Evolutionary conservation across 2,797 vertebrate genomes (phyloP).

Genomic region (Scarus forsteni): DNA sequence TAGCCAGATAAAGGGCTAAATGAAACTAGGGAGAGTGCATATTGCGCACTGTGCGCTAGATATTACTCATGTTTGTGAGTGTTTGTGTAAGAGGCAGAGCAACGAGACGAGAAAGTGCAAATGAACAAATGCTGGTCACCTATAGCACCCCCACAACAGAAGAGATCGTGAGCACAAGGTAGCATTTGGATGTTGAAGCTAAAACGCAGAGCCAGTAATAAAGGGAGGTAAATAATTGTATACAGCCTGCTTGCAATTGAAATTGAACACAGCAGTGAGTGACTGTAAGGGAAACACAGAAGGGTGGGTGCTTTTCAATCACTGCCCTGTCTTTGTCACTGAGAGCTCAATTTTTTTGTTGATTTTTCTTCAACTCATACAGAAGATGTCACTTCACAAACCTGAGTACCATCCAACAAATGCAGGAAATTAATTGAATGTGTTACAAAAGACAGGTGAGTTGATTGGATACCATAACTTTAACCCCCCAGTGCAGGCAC

Average conservation of each 20-base stretch:
- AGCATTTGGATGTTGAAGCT: slow-evolving; percentile 42
- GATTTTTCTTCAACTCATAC: neutral
- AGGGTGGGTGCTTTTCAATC: slow-evolving; percentile 34
- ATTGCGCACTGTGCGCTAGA: slow-evolving; percentile 44
- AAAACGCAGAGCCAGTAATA: slow-evolving; percentile 58
- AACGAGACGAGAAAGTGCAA: slow-evolving; percentile 60
- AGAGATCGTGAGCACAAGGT: slow-evolving; percentile 47
- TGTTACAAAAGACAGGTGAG: slow-evolving; percentile 12
- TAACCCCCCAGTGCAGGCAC: slow-evolving; percentile 41
- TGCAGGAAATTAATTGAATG: neutral
- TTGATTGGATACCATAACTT: slow-evolving; percentile 54
- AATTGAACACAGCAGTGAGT: slow-evolving; percentile 49
- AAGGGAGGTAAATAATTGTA: slow-evolving; percentile 38
- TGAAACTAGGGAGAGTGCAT: slow-evolving; percentile 67
- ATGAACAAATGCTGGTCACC: slow-evolving; percentile 71
- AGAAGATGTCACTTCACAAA: neutral
- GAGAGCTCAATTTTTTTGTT: too few species aligned
- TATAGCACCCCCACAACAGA: slow-evolving; percentile 65
- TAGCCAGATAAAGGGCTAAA: slow-evolving; percentile 72
- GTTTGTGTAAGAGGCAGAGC: slow-evolving; percentile 59
- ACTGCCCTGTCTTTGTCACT: slow-evolving; percentile 22
- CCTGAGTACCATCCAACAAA: slow-evolving; percentile 19
- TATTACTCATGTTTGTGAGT: slow-evolving; percentile 64
- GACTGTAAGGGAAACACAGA: slow-evolving; percentile 44
- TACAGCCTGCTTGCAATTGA: slow-evolving; percentile 28